Evolutionary conservation across 1,140 invertebrate genomes (phyloP).

Genomic region (Hypothenemus hampei): DNA sequence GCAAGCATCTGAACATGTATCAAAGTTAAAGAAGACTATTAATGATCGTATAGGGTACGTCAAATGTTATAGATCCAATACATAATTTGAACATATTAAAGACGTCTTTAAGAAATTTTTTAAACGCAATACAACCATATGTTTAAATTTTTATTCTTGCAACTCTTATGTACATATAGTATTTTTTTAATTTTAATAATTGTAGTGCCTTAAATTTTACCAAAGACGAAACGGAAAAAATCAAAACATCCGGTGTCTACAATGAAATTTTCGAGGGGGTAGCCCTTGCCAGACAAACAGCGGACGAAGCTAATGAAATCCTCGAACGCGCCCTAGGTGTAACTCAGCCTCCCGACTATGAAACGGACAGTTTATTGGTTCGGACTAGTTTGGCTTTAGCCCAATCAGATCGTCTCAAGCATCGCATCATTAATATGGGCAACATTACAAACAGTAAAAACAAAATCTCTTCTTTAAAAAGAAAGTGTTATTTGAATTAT

Average conservation of each 20-base stretch:
- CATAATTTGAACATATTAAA: too few relatives aligned
- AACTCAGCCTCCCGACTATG: slow-evolving; percentile 45
- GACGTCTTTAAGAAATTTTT: too few relatives aligned
- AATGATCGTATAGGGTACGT: slow-evolving; percentile 24
- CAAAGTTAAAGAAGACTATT: slow-evolving; percentile 26
- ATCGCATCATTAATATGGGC: slow-evolving; percentile 33
- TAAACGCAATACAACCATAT: too few relatives aligned
- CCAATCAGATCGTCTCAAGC: slow-evolving; percentile 35
- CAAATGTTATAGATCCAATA: too few relatives aligned
- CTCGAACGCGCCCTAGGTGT: slow-evolving; percentile 55
- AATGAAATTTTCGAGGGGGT: slow-evolving; percentile 70
- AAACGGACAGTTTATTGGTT: slow-evolving; percentile 47
- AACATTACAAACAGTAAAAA: slow-evolving; percentile 25
- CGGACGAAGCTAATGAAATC: slow-evolving; percentile 59
- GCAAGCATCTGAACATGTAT: slow-evolving; percentile 19
- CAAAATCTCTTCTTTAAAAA: background rate
- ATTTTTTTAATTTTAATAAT: slow-evolving; percentile 40
- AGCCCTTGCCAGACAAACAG: slow-evolving; percentile 56
- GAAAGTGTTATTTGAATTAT: background rate
- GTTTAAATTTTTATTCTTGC: background rate
- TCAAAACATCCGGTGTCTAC: slow-evolving; percentile 77
- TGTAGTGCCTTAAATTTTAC: slow-evolving; percentile 66
- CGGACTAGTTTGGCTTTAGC: slow-evolving; percentile 42
- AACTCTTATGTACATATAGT: background rate
- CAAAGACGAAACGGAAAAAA: slow-evolving; percentile 60